Evolutionary conservation across 1,140 invertebrate species (phyloP).

Genomic region (Rhopalosiphum padi): DNA sequence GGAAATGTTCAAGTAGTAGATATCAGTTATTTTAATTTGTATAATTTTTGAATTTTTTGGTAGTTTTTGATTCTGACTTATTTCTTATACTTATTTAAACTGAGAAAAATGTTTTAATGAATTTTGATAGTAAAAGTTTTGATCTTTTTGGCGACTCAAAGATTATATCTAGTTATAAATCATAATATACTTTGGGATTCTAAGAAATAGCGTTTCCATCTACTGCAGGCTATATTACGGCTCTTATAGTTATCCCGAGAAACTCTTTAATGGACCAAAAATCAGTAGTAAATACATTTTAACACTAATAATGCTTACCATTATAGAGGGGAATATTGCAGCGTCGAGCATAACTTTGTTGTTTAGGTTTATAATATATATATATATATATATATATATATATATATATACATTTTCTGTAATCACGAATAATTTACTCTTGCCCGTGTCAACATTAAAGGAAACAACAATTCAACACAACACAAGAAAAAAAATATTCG

Average conservation of each 20-base stretch:
- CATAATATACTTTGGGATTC: background rate
- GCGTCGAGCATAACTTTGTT: background rate
- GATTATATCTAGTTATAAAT: background rate
- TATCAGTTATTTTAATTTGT: background rate
- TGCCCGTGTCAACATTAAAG: background rate
- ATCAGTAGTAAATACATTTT: background rate
- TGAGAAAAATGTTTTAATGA: background rate
- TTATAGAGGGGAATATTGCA: background rate
- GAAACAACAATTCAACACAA: background rate
- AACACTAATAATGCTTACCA: background rate
- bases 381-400: no score
- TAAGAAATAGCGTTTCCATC: background rate
- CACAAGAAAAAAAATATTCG: background rate
- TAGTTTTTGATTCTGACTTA: background rate
- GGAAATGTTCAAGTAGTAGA: background rate
- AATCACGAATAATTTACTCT: constrained; percentile 10
- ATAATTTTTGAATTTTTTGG: background rate
- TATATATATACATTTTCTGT: background rate
- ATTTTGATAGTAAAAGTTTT: background rate
- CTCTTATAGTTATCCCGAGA: background rate
- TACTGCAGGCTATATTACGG: background rate
- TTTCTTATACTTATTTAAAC: background rate
- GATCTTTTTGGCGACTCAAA: background rate
- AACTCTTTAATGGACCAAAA: background rate
- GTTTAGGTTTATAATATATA: background rate